These are phyloP conservation scores for Pterostichus madidus DNA, from an alignment of 2,888 invertebrate genomes.

Conservation along the genomic window DNA sequence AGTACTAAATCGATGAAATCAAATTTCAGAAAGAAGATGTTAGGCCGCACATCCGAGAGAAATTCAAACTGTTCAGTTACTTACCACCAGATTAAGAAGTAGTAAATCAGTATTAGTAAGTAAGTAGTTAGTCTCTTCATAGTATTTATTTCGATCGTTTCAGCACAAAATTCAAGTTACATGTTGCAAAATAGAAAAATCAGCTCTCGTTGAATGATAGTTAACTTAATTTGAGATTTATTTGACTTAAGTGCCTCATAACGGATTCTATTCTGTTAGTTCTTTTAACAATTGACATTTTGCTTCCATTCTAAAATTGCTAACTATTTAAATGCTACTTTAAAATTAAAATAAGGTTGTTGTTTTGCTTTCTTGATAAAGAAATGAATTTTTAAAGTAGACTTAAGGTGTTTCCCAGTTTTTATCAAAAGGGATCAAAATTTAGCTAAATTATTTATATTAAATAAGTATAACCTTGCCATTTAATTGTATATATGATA, in stretches of 20 bases:
- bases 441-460: conserved; percentile 63
- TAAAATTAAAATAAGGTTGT: not conserved
- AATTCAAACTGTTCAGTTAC: conserved; percentile 93
- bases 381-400: conserved; percentile 39
- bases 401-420: conserved; percentile 45
- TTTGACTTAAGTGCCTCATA: conserved; percentile 65
- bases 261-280: conserved; percentile 57
- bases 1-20: too few relatives aligned
- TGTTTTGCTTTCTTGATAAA: conserved; percentile 39
- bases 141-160: conserved; percentile 61
- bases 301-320: conserved; percentile 56
- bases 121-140: conserved; percentile 52
- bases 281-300: conserved; percentile 36
- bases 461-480: conserved; percentile 58
- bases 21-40: conserved; percentile 90
- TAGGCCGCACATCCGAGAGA: conserved; percentile 93
- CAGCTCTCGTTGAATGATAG: conserved; percentile 29
- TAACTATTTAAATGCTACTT: conserved; percentile 33
- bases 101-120: conserved; percentile 38
- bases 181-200: conserved; percentile 26
- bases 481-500: conserved; percentile 61
- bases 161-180: conserved; percentile 60
- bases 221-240: conserved; percentile 2
- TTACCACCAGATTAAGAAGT: conserved; percentile 88
- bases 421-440: conserved; percentile 60